phyloP scores from a whole-genome alignment of 2,888 invertebrate genomes.

The Conchocele bisecta region DNA sequence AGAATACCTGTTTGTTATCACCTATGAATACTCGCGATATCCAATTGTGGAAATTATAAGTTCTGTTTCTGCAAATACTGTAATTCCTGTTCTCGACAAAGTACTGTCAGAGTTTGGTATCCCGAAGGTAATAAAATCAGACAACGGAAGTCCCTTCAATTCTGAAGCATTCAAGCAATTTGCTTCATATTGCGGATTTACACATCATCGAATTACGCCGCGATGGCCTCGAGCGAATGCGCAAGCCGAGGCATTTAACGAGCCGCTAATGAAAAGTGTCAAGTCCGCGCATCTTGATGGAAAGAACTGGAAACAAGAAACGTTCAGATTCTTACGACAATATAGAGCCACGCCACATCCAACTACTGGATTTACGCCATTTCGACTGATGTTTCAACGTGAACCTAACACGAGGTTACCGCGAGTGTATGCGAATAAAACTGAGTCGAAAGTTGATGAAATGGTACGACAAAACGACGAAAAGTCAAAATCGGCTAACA shows the following conservation, averaged over 20 bases:
- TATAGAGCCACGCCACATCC: slow-evolving; percentile 9
- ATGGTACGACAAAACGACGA: slow-evolving; percentile 7
- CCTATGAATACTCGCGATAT: slow-evolving; percentile 33
- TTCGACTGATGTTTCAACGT: slow-evolving; percentile 27
- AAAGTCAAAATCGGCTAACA: neutral
- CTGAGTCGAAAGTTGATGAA: slow-evolving; percentile 1
- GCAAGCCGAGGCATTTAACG: slow-evolving; percentile 27
- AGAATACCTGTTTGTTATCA: slow-evolving; percentile 26
- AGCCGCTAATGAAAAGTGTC: slow-evolving; percentile 23
- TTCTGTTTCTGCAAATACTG: neutral
- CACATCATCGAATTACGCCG: slow-evolving; percentile 14
- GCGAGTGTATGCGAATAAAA: neutral
- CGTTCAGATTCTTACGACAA: slow-evolving; percentile 6
- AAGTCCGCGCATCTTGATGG: slow-evolving; percentile 3
- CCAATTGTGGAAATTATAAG: slow-evolving; percentile 37
- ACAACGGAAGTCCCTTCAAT: slow-evolving; percentile 8
- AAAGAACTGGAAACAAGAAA: slow-evolving; percentile 18
- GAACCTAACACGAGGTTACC: slow-evolving; percentile 28
- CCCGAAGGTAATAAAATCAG: neutral
- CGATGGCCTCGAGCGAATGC: slow-evolving; percentile 13
- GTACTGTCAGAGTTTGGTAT: slow-evolving; percentile 1
- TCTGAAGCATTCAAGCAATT: neutral
- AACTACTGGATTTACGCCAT: slow-evolving; percentile 29
- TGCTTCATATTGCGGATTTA: slow-evolving; percentile 12
- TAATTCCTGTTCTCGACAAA: slow-evolving; percentile 19